phyloP scores from a whole-genome alignment of 2,797 vertebrate genomes.

The Urophycis tenuis region DNA sequence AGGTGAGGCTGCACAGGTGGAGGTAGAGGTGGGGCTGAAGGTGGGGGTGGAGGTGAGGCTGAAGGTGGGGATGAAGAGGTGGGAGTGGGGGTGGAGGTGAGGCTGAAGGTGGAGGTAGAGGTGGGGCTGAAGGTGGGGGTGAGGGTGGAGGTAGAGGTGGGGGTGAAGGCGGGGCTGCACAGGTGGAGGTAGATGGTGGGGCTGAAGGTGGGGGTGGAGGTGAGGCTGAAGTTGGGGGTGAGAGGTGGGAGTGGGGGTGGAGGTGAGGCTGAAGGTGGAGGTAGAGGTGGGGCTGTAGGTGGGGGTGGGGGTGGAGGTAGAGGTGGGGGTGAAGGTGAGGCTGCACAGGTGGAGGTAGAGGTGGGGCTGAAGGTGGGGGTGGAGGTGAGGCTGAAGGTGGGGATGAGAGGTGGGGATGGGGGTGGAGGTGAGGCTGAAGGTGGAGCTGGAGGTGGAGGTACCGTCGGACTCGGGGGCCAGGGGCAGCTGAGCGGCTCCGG shows the following conservation, averaged over 20 bases:
- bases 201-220: no score
- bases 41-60: no score
- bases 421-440: not conserved
- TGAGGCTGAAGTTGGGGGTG: no score
- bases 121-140: not conserved
- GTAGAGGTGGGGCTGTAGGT: not conserved
- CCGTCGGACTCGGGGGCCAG: conserved; percentile 74
- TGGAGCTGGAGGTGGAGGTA: conserved; percentile 22
- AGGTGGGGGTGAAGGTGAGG: not conserved
- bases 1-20: no score
- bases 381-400: not conserved
- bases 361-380: not conserved
- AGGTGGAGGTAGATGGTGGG: not conserved
- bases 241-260: no score
- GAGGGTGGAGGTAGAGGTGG: no score
- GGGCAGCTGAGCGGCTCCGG: conserved; percentile 55
- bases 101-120: not conserved
- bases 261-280: no score
- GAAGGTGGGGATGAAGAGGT: no score
- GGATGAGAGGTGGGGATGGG: no score
- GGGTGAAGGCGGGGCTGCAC: not conserved
- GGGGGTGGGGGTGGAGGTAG: not conserved
- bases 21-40: no score
- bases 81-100: not conserved
- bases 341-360: not conserved